phyloP scores from a whole-genome alignment of 2,797 vertebrate species.

The Cossypha caffra region DNA sequence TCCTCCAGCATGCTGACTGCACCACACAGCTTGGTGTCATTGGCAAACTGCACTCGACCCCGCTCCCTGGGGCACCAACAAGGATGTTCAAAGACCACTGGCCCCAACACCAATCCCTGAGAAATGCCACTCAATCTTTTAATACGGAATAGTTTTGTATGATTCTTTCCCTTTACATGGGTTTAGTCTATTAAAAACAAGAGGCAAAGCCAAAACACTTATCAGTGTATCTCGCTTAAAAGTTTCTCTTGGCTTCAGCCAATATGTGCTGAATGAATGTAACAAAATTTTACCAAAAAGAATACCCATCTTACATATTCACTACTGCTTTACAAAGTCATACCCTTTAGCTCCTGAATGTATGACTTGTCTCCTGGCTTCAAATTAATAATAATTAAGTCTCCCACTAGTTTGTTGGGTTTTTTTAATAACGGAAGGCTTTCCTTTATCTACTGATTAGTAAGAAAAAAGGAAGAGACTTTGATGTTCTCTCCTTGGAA shows the following conservation, averaged over 20 bases:
- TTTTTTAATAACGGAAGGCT: not conserved
- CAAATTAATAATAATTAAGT: not conserved
- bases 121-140: not conserved
- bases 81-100: not conserved
- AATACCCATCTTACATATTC: not conserved
- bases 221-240: not conserved
- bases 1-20: not conserved
- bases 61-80: not conserved
- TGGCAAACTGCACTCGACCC: fast-evolving
- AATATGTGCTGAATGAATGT: not conserved
- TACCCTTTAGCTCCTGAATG: not conserved
- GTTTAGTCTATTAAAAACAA: not conserved
- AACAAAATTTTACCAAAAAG: not conserved
- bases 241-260: not conserved
- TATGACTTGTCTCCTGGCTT: not conserved
- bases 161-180: not conserved
- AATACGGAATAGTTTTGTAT: not conserved
- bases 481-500: not conserved
- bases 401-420: not conserved
- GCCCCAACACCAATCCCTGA: not conserved
- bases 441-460: not conserved
- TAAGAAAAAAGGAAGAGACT: not conserved
- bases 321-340: not conserved
- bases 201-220: not conserved
- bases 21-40: not conserved